These are phyloP conservation scores for Tenthredo amoena DNA, from an alignment of 2,888 invertebrate genomes.

Conservation along the genomic window DNA sequence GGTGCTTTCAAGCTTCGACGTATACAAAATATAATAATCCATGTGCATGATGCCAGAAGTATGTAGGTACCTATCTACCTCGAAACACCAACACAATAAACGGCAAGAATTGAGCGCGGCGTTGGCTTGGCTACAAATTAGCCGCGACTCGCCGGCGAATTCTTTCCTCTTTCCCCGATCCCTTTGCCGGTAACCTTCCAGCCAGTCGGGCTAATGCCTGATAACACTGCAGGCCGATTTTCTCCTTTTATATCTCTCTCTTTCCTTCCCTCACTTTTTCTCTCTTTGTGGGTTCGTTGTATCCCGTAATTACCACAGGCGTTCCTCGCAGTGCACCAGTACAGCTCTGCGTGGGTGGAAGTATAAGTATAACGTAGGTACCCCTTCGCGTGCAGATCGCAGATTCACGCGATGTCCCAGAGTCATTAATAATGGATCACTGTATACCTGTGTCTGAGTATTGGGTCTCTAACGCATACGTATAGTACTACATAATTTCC, in stretches of 20 bases:
- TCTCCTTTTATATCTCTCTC: constrained; percentile 39
- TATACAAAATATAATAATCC: neutral
- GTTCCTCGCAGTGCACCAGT: neutral
- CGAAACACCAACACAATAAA: constrained; percentile 20
- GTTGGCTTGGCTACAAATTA: constrained; percentile 58
- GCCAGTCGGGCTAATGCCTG: constrained; percentile 33
- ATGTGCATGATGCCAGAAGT: neutral
- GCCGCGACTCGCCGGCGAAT: constrained; percentile 57
- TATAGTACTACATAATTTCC: neutral
- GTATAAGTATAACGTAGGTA: constrained; percentile 13
- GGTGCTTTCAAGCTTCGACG: neutral
- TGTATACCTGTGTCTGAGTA: neutral
- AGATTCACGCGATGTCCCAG: constrained; percentile 25
- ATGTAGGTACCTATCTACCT: too few species aligned
- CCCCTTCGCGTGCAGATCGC: constrained; percentile 1
- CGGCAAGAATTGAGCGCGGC: neutral
- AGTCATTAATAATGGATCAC: constrained; percentile 15
- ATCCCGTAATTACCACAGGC: constrained; percentile 47
- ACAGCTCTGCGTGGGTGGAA: constrained; percentile 20
- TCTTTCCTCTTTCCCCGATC: constrained; percentile 48
- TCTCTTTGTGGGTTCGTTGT: constrained; percentile 15
- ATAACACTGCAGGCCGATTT: constrained; percentile 30
- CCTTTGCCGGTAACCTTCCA: neutral
- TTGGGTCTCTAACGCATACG: neutral
- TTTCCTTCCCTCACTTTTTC: constrained; percentile 35